Base-by-base conservation (phyloP, 2,888 invertebrate genomes). In the Quadriops clusia region DNA sequence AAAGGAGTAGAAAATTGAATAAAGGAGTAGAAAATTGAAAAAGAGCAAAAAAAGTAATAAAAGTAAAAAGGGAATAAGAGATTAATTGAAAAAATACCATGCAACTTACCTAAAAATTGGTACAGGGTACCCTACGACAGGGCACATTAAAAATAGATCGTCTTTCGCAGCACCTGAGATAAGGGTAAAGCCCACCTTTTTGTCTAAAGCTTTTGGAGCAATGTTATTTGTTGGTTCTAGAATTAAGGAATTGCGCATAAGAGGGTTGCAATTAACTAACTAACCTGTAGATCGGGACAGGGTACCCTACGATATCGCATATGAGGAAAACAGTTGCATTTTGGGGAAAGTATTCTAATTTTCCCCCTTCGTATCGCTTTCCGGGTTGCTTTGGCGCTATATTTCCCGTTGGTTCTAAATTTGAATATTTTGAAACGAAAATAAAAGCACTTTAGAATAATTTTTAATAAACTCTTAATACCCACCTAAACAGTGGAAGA, bases 231-330 rank as follows among this genome's bases (percentile, higher is more conserved):
- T 75, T 30, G 75, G 75, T 63, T 77, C 75, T 77, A 72, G 51
- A 70, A 41, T 18, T 24, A 28, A 24, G 15, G 22, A 12, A n/a
- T n/a, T n/a, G n/a, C n/a, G n/a, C n/a, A n/a, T n/a, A n/a, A n/a
- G n/a, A n/a, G n/a, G n/a, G n/a, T n/a, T n/a, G n/a, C n/a, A n/a
- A n/a, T n/a, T n/a, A n/a, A n/a, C n/a, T n/a, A n/a, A n/a, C 31
- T 65, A 72, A 80, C 79, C 78, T 77, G 70, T 70, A 77, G 40
- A 70, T 49, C 37, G 79, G 79, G 39, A 70, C 70, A 39, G 80
- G 79, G 56, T 67, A 78, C 49, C 74, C 76, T 50, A 74, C 72
- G 42, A 75, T 70, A 55, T 74, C 72, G 58, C 79, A 79, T 44
- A 72, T 70, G 55, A 80, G 60, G 47, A 73, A 73, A 38, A 70